phyloP scores from a whole-genome alignment of 2,888 invertebrate genomes.

The Apocheima hispidaria region DNA sequence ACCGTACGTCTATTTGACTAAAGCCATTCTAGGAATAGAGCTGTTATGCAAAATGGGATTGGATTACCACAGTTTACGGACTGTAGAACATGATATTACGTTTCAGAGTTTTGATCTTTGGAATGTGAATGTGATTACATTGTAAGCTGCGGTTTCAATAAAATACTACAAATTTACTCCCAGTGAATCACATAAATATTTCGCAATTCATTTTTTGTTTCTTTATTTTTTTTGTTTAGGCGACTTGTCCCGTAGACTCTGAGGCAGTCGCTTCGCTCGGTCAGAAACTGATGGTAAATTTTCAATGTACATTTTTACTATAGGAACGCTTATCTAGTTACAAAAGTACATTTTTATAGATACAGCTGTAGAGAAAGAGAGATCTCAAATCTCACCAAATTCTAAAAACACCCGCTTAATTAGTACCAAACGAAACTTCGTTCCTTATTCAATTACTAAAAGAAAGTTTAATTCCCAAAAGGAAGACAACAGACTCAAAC shows the following conservation, averaged over 20 bases:
- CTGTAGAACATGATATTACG: neutral
- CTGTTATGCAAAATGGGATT: conserved; percentile 29
- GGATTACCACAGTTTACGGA: conserved; percentile 25
- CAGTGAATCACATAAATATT: too few relatives aligned
- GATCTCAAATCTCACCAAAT: conserved; percentile 8
- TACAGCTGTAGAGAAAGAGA: neutral
- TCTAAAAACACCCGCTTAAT: conserved; percentile 26
- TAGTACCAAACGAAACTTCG: conserved; percentile 31
- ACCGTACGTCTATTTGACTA: conserved; percentile 33
- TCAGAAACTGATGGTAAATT: too few relatives aligned
- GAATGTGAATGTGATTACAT: neutral
- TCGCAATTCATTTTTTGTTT: too few relatives aligned
- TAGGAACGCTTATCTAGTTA: too few relatives aligned
- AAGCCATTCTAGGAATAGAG: conserved; percentile 28
- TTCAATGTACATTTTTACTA: too few relatives aligned
- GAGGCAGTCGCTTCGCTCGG: too few relatives aligned
- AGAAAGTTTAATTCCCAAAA: conserved; percentile 31
- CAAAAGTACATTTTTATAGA: too few relatives aligned
- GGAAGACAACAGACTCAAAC: conserved; percentile 37
- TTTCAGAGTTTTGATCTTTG: neutral
- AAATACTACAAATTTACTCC: neutral
- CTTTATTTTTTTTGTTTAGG: too few relatives aligned
- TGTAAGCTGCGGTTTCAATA: neutral
- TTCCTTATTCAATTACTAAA: conserved; percentile 39
- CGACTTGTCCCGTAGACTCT: too few relatives aligned